These are phyloP conservation scores for Elysia crispata DNA, from an alignment of 2,888 invertebrate species.

Conservation along the genomic window DNA sequence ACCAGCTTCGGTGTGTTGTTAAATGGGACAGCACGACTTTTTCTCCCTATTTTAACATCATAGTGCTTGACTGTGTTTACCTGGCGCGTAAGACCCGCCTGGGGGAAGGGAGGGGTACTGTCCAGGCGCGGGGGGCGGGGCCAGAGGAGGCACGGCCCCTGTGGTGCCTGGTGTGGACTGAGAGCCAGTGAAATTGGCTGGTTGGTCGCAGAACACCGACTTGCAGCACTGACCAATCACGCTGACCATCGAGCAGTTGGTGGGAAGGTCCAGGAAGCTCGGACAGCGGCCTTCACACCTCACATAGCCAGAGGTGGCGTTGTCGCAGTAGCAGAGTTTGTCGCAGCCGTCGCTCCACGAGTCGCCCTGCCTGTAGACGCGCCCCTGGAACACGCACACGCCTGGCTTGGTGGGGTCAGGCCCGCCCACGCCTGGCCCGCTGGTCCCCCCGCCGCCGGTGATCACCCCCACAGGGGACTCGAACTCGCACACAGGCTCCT, in stretches of 20 bases:
- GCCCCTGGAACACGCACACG: constrained; percentile 42
- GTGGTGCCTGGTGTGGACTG: constrained; percentile 59
- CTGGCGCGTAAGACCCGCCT: constrained; percentile 54
- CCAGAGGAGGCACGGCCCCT: constrained; percentile 59
- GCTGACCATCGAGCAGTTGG: not conserved
- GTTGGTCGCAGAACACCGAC: constrained; percentile 56
- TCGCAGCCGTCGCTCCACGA: constrained; percentile 49
- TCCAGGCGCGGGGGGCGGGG: no score
- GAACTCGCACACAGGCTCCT: constrained; percentile 62
- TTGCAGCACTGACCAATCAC: constrained; percentile 59
- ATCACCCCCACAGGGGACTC: constrained; percentile 63
- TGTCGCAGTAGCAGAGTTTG: constrained; percentile 46
- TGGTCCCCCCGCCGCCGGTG: constrained; percentile 62
- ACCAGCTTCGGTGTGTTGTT: no score
- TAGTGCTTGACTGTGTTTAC: no score
- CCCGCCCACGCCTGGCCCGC: constrained; percentile 60
- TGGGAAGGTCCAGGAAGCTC: not conserved
- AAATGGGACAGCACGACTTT: no score
- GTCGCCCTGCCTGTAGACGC: constrained; percentile 42
- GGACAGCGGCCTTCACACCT: constrained; percentile 57
- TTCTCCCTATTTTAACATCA: no score
- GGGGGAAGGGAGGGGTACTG: constrained; percentile 59
- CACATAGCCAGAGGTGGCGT: constrained; percentile 55
- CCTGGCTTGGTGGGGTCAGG: constrained; percentile 12
- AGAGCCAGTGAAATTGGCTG: constrained; percentile 61